These are phyloP conservation scores for Brachyptera risi DNA, from an alignment of 2,888 invertebrate species.

Conservation along the genomic window DNA sequence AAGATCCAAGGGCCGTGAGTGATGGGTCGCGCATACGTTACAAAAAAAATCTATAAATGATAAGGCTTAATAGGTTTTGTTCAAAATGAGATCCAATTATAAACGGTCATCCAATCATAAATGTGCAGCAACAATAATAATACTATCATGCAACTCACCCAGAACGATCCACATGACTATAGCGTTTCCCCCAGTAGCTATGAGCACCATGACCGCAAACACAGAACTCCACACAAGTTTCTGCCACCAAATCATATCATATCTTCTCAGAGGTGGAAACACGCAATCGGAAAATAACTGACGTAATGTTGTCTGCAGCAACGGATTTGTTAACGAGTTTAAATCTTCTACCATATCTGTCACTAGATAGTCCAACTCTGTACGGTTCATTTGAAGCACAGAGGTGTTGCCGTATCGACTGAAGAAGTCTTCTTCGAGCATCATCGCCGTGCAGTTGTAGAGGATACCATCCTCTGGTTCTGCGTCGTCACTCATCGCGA, in stretches of 20 bases:
- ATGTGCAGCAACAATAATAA: background rate
- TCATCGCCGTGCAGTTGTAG: background rate
- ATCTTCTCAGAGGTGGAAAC: slow-evolving; percentile 55
- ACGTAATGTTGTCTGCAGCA: background rate
- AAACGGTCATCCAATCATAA: too few relatives aligned
- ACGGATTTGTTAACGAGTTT: background rate
- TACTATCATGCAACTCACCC: slow-evolving; percentile 37
- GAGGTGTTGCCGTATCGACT: background rate
- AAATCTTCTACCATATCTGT: background rate
- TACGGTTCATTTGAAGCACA: background rate
- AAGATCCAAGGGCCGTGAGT: too few relatives aligned
- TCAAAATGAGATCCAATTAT: too few relatives aligned
- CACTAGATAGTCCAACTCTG: background rate
- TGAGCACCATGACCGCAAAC: slow-evolving; percentile 38
- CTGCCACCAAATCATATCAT: slow-evolving; percentile 45
- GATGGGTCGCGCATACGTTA: too few relatives aligned
- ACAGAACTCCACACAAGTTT: slow-evolving; percentile 41
- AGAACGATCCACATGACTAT: slow-evolving; percentile 57
- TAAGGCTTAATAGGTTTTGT: too few relatives aligned
- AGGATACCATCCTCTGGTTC: background rate
- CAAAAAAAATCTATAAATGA: too few relatives aligned
- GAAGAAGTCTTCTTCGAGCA: slow-evolving; percentile 3
- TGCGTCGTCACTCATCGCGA: background rate
- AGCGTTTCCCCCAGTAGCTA: slow-evolving; percentile 47
- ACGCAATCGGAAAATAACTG: slow-evolving; percentile 7